Percentiles rank a stretch among this genome's conserved stretches.
Conservation (phyloP, 2,888 invertebrate species). For the Myathropa florea region DNA sequence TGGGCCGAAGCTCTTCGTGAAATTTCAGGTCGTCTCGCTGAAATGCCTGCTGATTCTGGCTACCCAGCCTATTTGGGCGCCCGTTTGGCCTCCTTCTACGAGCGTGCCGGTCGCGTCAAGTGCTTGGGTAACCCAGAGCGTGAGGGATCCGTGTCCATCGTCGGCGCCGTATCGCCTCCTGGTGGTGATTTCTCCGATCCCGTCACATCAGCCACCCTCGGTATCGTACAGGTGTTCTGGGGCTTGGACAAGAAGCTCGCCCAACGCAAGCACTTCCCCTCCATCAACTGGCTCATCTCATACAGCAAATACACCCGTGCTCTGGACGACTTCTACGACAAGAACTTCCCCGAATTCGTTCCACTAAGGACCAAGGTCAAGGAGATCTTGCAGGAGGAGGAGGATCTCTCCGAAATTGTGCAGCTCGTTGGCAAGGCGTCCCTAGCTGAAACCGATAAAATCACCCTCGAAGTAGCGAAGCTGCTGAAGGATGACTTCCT, state of each 20-base stretch:
- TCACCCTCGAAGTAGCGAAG: constrained; percentile 98
- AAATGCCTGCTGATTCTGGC: constrained; percentile 99
- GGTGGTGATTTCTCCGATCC: constrained; percentile 99
- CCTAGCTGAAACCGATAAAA: constrained; percentile 98
- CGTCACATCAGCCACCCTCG: constrained; percentile 98
- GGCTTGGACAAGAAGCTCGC: constrained; percentile 99
- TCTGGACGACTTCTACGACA: constrained; percentile 99
- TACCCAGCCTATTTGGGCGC: constrained; percentile 99
- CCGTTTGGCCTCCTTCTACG: constrained; percentile 98
- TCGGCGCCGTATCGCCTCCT: constrained; percentile 99
- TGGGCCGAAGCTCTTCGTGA: constrained; percentile 99
- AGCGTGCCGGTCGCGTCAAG: constrained; percentile 98
- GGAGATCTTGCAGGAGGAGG: constrained; percentile 98
- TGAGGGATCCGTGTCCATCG: constrained; percentile 99
- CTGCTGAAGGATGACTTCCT: constrained; percentile 99
- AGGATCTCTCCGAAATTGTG: constrained; percentile 99
- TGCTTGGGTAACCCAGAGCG: constrained; percentile 98
- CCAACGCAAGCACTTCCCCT: constrained; percentile 99
- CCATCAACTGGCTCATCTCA: constrained; percentile 99
- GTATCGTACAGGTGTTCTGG: constrained; percentile 99
- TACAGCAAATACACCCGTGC: constrained; percentile 99
- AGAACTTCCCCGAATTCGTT: constrained; percentile 97
- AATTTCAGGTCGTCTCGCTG: constrained; percentile 96
- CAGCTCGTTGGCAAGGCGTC: constrained; percentile 99
- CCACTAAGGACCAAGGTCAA: constrained; percentile 95